Evolutionary conservation across 1,140 invertebrate species (phyloP).

Genomic region (Brachystomella parvula): DNA sequence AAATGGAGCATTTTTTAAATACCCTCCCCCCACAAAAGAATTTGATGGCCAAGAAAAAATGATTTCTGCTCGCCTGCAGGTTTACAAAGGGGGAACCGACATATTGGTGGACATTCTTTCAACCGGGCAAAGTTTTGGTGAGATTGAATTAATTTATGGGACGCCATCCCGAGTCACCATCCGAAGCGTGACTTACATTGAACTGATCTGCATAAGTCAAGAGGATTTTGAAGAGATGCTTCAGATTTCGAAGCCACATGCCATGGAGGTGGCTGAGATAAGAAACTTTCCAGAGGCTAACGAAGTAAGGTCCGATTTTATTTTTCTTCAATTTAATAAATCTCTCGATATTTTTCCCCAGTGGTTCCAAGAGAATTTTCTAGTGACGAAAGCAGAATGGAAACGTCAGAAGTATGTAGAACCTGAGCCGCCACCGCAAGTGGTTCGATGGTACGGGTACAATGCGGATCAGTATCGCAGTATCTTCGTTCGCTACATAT

Average conservation of each 20-base stretch:
- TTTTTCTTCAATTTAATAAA: background rate
- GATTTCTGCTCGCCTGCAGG: background rate
- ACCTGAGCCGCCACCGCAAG: background rate
- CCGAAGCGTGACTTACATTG: constrained; percentile 11
- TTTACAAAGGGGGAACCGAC: constrained; percentile 8
- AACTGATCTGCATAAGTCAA: constrained; percentile 13
- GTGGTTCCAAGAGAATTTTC: background rate
- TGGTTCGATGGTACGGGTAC: background rate
- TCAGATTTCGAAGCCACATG: background rate
- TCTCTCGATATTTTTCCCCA: background rate
- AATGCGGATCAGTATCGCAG: background rate
- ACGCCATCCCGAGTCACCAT: constrained; percentile 14
- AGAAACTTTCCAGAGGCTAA: background rate
- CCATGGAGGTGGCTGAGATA: background rate
- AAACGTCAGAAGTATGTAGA: background rate
- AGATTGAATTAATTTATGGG: constrained; percentile 13
- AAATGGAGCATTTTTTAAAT: background rate
- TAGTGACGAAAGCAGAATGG: background rate
- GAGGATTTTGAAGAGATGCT: constrained; percentile 15
- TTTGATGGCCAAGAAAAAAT: background rate
- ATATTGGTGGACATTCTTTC: background rate
- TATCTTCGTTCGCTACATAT: background rate
- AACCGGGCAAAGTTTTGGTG: constrained; percentile 19
- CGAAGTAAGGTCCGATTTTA: background rate
- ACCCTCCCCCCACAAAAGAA: no score